phyloP scores from a whole-genome alignment of 2,888 invertebrate genomes.

The Elysia crispata region DNA sequence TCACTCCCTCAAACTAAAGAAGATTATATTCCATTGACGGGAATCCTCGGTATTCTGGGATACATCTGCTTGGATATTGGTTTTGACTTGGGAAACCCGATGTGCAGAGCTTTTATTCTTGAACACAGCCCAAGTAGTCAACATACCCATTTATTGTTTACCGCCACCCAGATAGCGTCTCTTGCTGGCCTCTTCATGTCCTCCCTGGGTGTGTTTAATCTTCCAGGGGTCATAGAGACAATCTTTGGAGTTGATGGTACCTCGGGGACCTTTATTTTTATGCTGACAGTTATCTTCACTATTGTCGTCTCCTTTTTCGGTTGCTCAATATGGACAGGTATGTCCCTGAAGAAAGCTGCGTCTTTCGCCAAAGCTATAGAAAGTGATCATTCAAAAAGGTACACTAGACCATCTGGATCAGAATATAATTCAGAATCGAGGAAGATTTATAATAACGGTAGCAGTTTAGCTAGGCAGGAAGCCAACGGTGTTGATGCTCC shows the following conservation, averaged over 20 bases:
- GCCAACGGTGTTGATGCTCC: too few species aligned
- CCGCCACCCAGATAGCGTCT: constrained; percentile 13
- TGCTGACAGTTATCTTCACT: constrained; percentile 1
- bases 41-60: constrained; percentile 18
- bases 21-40: not conserved
- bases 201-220: constrained; percentile 20
- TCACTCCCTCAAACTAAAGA: too few species aligned
- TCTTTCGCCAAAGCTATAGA: not conserved
- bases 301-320: not conserved
- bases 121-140: constrained; percentile 30
- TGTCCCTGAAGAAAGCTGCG: not conserved
- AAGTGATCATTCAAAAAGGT: not conserved
- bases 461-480: too few species aligned
- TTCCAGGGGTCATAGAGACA: constrained; percentile 21
- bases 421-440: too few species aligned
- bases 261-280: constrained; percentile 20
- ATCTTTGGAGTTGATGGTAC: constrained; percentile 30
- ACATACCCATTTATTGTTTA: constrained; percentile 12
- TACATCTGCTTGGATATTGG: constrained; percentile 31
- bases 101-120: constrained; percentile 23
- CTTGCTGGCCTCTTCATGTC: not conserved
- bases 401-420: too few species aligned
- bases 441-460: too few species aligned
- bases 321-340: constrained; percentile 16
- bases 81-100: constrained; percentile 20